A percentile compares a stretch with the other conserved stretches of the same genome.
phyloP scores from a whole-genome alignment of 2,797 vertebrate species.

The Perodicticus potto region DNA sequence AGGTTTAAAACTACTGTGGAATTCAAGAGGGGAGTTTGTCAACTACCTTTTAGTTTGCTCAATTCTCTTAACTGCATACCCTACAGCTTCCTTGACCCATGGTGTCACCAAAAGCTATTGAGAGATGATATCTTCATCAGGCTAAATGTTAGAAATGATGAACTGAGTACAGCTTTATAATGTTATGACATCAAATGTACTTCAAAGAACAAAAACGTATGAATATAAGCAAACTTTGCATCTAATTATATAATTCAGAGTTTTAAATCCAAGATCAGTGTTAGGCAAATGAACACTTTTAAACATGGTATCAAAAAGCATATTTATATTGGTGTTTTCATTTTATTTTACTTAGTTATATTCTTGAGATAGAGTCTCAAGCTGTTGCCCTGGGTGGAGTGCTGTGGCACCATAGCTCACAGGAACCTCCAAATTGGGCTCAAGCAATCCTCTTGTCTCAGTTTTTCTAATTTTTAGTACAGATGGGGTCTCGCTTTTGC shows the following conservation, averaged over 20 bases:
- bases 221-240: not conserved
- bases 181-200: not conserved
- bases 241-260: not conserved
- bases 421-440: no score
- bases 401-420: no score
- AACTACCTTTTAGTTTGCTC: not conserved
- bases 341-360: no score
- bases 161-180: not conserved
- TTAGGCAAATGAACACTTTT: not conserved
- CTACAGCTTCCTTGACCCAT: not conserved
- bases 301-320: constrained; percentile 1
- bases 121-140: not conserved
- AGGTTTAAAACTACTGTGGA: not conserved
- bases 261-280: constrained; percentile 31
- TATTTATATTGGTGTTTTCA: not conserved
- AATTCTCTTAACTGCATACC: not conserved
- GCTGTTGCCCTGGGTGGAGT: no score
- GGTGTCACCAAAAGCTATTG: not conserved
- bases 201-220: not conserved
- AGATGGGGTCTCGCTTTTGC: no score
- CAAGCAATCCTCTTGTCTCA: no score
- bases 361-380: no score
- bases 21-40: not conserved
- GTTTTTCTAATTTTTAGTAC: no score
- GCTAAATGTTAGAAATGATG: not conserved